Conservation (phyloP, 2,888 invertebrate genomes). For the Parnassius glacialis region DNA sequence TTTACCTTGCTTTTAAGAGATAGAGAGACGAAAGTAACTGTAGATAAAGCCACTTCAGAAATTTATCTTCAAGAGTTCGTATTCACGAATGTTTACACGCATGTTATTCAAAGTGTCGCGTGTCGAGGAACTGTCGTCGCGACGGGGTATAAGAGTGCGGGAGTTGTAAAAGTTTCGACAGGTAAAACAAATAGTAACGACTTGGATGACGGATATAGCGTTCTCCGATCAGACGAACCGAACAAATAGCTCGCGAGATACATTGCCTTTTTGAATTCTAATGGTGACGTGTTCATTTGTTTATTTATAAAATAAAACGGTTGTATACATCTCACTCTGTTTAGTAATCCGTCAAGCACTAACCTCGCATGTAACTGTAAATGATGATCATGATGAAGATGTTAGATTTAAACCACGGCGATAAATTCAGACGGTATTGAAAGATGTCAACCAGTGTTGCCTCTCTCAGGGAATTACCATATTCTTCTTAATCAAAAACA, state of each 20-base stretch:
- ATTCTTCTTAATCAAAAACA: no score
- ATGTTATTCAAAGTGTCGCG: conserved; percentile 13
- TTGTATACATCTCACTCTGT: no score
- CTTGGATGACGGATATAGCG: conserved; percentile 36
- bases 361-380: no score
- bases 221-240: conserved; percentile 36
- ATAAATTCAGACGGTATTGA: no score
- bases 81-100: neutral
- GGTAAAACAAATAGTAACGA: conserved; percentile 32
- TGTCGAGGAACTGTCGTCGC: conserved; percentile 8
- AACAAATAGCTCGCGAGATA: conserved; percentile 37
- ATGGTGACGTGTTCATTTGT: neutral
- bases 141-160: neutral
- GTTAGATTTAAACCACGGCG: no score
- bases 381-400: no score
- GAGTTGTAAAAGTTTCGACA: conserved; percentile 34
- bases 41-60: no score
- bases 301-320: neutral
- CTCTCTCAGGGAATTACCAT: no score
- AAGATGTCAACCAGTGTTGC: no score
- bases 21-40: no score
- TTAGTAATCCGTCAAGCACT: no score
- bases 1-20: no score
- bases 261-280: conserved; percentile 34
- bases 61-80: neutral